phyloP scores from a whole-genome alignment of 2,888 invertebrate genomes.

The Troglohyphantes excavatus region DNA sequence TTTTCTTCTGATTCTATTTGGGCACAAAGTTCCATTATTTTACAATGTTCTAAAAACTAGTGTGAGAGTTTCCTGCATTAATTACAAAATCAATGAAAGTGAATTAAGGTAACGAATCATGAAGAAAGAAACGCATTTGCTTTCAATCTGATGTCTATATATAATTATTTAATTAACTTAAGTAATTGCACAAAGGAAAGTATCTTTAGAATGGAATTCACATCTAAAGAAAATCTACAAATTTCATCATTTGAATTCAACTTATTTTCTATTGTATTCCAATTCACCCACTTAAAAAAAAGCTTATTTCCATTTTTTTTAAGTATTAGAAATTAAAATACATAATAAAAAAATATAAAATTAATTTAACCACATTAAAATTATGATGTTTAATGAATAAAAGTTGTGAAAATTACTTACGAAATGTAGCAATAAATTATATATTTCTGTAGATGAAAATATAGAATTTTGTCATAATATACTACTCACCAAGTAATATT shows the following conservation, averaged over 20 bases:
- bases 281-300: no score
- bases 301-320: no score
- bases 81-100: slow-evolving; percentile 3
- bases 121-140: neutral
- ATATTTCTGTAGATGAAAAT: no score
- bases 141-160: neutral
- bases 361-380: no score
- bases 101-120: neutral
- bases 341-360: no score
- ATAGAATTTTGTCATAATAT: no score
- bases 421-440: no score
- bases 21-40: neutral
- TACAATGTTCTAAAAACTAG: neutral
- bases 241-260: neutral
- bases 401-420: no score
- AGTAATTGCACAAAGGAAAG: neutral
- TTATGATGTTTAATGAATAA: no score
- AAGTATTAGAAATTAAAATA: no score
- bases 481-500: no score
- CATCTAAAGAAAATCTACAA: neutral
- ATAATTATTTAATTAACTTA: neutral
- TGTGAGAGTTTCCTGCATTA: neutral
- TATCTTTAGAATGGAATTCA: neutral
- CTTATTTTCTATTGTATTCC: neutral
- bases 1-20: no score